Evolutionary conservation across 2,888 invertebrate species (phyloP), one percentile per base, ranked within the genome.

Genomic region (Criorhina ranunculi): DNA sequence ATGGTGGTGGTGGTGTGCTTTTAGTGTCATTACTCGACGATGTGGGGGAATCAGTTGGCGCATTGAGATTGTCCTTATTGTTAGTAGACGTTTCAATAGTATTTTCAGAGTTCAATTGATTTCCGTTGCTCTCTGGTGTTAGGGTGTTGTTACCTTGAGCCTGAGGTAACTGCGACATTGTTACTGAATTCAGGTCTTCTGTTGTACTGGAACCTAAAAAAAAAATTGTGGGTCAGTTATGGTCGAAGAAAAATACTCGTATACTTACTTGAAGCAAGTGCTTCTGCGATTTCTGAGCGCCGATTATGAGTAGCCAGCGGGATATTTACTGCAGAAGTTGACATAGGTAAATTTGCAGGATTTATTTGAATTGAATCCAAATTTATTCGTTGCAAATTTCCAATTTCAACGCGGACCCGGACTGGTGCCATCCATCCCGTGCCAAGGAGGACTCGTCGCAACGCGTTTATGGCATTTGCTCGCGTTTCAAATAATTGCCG

Each of bases 361-460:
- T 86, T 89, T 88, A 83, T 89, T 87, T 90, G 89, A 62, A 91
- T 90, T 60, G 91, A 89, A 80, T 89, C 91, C 86, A 92, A 87
- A 88, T 91, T 91, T 86, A 91, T 90, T 59, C 91, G 90, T 80
- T 91, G 91, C 88, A 92, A 88, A 81, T 91, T 91, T 49, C 89
- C 88, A 70, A 91, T 89, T 76, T 89, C 90, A 67, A 89, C 89
- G 72, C 88, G 90, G 44, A 89, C 86, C 82, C 69, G 88, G 55
- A 77, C 69, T n/a, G 79, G 89, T 85, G 87, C 80, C 89, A 81
- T 89, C 88, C 87, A 89, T 44, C 90, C 90, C 79, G 88, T 75
- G 76, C 89, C 88, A 83, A 88, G 67, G 80, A 89, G 82, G 15
- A 88, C 67, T 29, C 89, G 88, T 42, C 91, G 88, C 86, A 90